A percentile compares a stretch with the other conserved stretches of the same genome.
phyloP scores from a whole-genome alignment of 2,797 vertebrate genomes.

The Gastrophryne carolinensis region DNA sequence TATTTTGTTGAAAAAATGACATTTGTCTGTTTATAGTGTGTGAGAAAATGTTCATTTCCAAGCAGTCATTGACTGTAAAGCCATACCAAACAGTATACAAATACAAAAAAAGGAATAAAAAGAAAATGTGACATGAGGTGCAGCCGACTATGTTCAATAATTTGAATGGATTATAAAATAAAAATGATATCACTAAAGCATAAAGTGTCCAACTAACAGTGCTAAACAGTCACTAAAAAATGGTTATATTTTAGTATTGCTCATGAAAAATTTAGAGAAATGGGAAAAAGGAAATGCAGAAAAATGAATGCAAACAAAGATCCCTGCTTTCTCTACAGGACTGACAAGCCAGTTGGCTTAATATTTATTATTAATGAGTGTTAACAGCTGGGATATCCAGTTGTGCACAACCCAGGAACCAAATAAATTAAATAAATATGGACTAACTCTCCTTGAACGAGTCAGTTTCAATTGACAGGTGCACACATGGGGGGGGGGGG shows the following conservation, averaged over 20 bases:
- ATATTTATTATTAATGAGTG: no score
- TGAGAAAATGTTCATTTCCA: conserved; percentile 52
- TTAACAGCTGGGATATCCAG: no score
- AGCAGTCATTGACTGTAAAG: conserved; percentile 47
- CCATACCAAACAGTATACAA: conserved; percentile 46
- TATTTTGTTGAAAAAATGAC: conserved; percentile 46
- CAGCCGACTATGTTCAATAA: not conserved
- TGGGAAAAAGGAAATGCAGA: not conserved
- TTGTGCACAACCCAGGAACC: no score
- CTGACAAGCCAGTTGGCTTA: no score
- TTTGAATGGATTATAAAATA: no score
- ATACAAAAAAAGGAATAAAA: conserved; percentile 49
- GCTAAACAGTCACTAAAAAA: not conserved
- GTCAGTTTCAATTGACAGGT: no score
- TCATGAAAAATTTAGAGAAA: not conserved
- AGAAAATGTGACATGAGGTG: conserved; percentile 31
- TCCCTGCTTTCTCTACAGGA: not conserved
- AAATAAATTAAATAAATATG: no score
- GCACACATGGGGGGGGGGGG: no score
- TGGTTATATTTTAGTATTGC: no score
- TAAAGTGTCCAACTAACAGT: not conserved
- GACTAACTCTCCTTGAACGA: no score
- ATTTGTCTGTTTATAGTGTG: conserved; percentile 53
- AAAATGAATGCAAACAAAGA: not conserved
- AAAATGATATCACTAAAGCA: no score